Conservation (phyloP, 2,888 invertebrate genomes). For the Cosmorhoe ocellata region DNA sequence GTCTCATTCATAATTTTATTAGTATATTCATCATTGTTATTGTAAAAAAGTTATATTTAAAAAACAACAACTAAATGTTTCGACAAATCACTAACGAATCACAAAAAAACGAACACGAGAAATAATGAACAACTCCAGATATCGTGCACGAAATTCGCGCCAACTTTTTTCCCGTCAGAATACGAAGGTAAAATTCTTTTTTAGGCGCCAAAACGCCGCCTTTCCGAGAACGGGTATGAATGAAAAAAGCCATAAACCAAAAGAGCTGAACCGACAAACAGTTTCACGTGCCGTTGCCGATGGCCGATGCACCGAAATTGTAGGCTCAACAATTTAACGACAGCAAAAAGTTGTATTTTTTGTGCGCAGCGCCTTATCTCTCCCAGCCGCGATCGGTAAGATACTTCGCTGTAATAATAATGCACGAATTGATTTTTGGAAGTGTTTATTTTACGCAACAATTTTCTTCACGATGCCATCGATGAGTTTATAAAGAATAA, state of each 20-base stretch:
- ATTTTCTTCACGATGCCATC: constrained; percentile 5
- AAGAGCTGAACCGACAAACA: constrained; percentile 65
- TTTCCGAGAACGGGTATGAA: constrained; percentile 73
- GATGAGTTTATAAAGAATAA: constrained; percentile 10
- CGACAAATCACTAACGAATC: constrained; percentile 28
- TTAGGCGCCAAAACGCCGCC: constrained; percentile 77
- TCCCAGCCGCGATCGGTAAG: constrained; percentile 28
- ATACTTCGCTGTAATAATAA: constrained; percentile 17
- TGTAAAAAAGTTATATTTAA: constrained; percentile 3
- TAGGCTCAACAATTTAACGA: constrained; percentile 64
- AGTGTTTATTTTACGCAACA: constrained; percentile 24
- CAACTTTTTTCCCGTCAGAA: constrained; percentile 44
- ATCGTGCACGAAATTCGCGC: constrained; percentile 46
- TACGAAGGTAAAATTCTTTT: constrained; percentile 51
- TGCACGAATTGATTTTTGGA: constrained; percentile 24
- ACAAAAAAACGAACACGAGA: constrained; percentile 25
- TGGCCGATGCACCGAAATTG: constrained; percentile 58
- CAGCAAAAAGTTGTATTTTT: constrained; percentile 52
- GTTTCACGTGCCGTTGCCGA: constrained; percentile 66
- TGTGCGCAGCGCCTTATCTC: constrained; percentile 48
- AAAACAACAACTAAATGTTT: constrained; percentile 26
- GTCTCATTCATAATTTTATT: not conserved
- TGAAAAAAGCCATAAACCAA: constrained; percentile 72
- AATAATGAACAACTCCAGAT: constrained; percentile 31
- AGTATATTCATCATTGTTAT: not conserved